phyloP scores from a whole-genome alignment of 2,888 invertebrate genomes.

The Andrena hattorfiana region DNA sequence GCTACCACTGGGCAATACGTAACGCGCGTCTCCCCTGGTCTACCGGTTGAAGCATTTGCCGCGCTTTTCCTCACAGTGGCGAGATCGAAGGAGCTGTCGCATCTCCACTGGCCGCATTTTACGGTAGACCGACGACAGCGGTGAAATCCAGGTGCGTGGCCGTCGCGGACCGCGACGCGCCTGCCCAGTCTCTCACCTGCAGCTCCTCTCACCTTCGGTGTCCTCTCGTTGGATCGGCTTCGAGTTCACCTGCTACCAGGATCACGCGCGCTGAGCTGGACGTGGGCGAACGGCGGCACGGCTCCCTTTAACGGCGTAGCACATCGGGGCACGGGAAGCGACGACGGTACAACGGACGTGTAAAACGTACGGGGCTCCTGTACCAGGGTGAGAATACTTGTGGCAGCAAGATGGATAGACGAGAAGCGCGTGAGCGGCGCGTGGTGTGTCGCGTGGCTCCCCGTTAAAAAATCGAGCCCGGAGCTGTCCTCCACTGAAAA shows the following conservation, averaged over 20 bases:
- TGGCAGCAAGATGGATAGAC: slow-evolving; percentile 29
- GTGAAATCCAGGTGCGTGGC: slow-evolving; percentile 53
- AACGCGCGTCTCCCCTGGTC: slow-evolving; percentile 8
- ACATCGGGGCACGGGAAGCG: not conserved
- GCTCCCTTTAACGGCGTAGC: too few relatives aligned
- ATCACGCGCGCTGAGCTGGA: not conserved
- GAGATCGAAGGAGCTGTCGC: slow-evolving; percentile 55
- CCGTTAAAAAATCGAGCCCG: slow-evolving; percentile 1
- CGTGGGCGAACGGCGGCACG: not conserved
- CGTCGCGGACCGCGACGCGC: slow-evolving; percentile 55
- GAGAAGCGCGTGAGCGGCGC: slow-evolving; percentile 53
- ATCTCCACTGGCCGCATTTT: slow-evolving; percentile 63
- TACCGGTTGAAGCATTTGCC: slow-evolving; percentile 48
- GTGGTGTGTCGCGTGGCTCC: slow-evolving; percentile 59
- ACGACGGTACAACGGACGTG: not conserved
- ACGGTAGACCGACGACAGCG: slow-evolving; percentile 11
- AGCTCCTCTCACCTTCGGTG: slow-evolving; percentile 52
- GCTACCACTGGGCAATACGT: slow-evolving; percentile 2
- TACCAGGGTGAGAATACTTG: slow-evolving; percentile 19
- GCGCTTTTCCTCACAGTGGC: slow-evolving; percentile 21
- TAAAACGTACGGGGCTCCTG: not conserved
- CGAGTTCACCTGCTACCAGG: slow-evolving; percentile 43
- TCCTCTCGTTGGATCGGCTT: not conserved
- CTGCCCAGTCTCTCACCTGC: slow-evolving; percentile 65
- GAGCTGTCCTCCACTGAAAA: not conserved